phyloP scores from a whole-genome alignment of 2,113 vertebrate genomes.

The Melanotaenia duboulayi region DNA sequence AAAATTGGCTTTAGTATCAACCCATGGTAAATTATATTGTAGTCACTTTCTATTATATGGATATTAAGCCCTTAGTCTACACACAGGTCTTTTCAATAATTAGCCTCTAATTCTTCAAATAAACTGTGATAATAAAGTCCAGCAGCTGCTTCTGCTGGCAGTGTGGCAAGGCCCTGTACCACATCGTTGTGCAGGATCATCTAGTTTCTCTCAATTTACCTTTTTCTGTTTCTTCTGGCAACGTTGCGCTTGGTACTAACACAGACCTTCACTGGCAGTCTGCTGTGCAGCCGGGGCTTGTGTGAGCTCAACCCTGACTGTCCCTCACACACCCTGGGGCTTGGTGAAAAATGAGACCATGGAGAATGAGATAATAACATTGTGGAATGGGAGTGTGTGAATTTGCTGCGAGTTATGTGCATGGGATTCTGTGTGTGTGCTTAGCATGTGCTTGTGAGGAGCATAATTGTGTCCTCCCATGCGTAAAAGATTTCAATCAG shows the following conservation, averaged over 20 bases:
- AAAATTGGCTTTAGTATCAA: slow-evolving; percentile 6
- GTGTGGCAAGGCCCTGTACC: slow-evolving; percentile 17
- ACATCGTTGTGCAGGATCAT: slow-evolving; percentile 39
- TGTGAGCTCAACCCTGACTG: slow-evolving; percentile 75
- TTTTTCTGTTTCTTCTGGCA: slow-evolving; percentile 41
- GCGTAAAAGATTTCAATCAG: slow-evolving; percentile 79
- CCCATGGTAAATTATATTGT: background rate
- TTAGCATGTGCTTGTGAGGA: slow-evolving; percentile 2
- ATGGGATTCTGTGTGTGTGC: background rate
- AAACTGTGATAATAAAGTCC: slow-evolving; percentile 22
- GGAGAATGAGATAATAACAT: slow-evolving; percentile 76
- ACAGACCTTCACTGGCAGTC: slow-evolving; percentile 61
- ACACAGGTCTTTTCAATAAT: too few relatives aligned
- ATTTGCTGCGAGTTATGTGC: slow-evolving; percentile 17
- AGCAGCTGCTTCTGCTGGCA: slow-evolving; percentile 35
- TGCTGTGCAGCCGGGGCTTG: slow-evolving; percentile 59
- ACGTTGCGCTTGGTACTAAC: slow-evolving; percentile 43
- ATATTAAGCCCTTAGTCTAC: too few relatives aligned
- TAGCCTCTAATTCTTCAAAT: slow-evolving; percentile 13
- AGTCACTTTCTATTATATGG: slow-evolving; percentile 3
- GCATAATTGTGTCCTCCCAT: slow-evolving; percentile 72
- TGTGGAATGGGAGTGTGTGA: slow-evolving; percentile 59
- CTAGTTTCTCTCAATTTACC: slow-evolving; percentile 31
- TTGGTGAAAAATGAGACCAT: slow-evolving; percentile 74
- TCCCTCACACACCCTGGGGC: slow-evolving; percentile 65